Evolutionary conservation across 2,797 vertebrate genomes (phyloP).

Genomic region (Enteromius treurensis): DNA sequence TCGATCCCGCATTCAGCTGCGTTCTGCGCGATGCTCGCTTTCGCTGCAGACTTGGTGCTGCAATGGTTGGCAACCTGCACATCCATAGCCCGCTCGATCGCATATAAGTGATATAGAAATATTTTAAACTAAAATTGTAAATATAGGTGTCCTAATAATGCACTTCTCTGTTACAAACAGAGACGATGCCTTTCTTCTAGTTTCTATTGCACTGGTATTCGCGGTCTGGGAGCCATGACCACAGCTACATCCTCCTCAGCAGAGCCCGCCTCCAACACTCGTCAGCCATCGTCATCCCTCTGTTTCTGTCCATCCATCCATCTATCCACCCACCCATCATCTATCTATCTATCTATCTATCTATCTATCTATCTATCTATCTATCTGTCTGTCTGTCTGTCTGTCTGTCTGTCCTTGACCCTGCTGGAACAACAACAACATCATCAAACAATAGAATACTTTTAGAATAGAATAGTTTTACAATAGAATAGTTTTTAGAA

Average conservation of each 20-base stretch:
- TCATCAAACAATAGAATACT: too few relatives aligned
- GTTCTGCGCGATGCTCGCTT: constrained; percentile 33
- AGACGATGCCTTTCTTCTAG: background rate
- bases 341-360: background rate
- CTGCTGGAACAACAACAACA: too few relatives aligned
- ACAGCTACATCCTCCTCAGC: background rate
- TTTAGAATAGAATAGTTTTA: too few relatives aligned
- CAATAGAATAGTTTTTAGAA: too few relatives aligned
- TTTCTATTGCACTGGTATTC: constrained; percentile 18
- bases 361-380: background rate
- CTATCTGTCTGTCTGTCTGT: background rate
- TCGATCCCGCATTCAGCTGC: constrained; percentile 7
- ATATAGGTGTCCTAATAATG: background rate
- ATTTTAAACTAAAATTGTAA: background rate
- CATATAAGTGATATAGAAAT: background rate
- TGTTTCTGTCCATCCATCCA: background rate
- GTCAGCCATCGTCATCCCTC: constrained; percentile 1
- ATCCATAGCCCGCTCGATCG: constrained; percentile 16
- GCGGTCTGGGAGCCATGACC: constrained; percentile 15
- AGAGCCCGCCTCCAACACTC: background rate
- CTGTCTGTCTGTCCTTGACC: background rate
- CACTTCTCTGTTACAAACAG: background rate
- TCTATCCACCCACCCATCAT: too few relatives aligned
- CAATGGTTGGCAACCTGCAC: constrained; percentile 52
- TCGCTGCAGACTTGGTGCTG: constrained; percentile 27